A percentile compares a stretch with the other conserved stretches of the same genome.
Evolutionary conservation across 35 echinoderm and acorn worm species (phyloP).

Genomic region (Ptychodera flava): DNA sequence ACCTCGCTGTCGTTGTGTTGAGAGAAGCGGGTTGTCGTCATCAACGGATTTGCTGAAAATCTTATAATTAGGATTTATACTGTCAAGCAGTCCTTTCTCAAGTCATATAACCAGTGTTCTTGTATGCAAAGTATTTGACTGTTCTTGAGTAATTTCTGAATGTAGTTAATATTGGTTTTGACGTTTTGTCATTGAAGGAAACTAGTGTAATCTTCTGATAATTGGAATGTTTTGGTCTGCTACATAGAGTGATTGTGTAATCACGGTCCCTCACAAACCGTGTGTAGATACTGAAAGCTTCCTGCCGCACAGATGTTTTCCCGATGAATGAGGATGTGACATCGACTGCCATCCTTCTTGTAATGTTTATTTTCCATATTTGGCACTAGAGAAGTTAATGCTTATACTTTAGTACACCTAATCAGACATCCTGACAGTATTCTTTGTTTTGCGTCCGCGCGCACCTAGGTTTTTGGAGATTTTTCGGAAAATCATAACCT

Average conservation of each 20-base stretch:
- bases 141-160: neutral
- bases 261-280: no score
- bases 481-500: no score
- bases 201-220: neutral
- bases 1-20: neutral
- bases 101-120: neutral
- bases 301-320: no score
- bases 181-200: neutral
- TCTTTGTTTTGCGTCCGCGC: no score
- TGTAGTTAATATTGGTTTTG: neutral
- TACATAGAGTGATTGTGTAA: neutral
- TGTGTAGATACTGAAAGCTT: no score
- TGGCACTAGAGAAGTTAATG: no score
- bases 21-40: neutral
- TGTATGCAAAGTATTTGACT: neutral
- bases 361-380: no score
- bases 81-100: neutral
- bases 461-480: no score
- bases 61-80: neutral
- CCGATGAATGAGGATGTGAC: no score
- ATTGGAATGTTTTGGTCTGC: neutral
- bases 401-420: no score
- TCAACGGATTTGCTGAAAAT: neutral
- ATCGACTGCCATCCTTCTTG: no score
- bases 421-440: no score